Conservation (phyloP, 2,888 invertebrate genomes). For the Apamea sordens region DNA sequence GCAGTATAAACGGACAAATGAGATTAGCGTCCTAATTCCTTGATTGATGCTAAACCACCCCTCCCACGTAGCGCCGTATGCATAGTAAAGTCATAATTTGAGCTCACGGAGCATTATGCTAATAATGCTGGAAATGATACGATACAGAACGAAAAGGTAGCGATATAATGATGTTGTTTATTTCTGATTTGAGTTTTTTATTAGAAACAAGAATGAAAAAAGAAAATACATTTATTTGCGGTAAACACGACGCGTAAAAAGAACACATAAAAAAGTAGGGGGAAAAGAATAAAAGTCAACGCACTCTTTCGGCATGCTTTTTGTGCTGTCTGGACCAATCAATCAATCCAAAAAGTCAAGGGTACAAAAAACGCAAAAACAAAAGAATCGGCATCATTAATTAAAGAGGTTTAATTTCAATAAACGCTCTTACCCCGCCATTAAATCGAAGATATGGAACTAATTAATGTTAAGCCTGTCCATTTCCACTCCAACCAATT, state of each 20-base stretch:
- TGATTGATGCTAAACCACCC: constrained; percentile 84
- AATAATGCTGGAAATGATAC: constrained; percentile 55
- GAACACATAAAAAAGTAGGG: too few species aligned
- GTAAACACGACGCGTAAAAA: too few species aligned
- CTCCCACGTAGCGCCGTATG: constrained; percentile 68
- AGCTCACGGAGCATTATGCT: constrained; percentile 55
- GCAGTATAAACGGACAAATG: constrained; percentile 78
- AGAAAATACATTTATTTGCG: too few species aligned
- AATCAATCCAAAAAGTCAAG: constrained; percentile 33
- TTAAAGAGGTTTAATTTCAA: constrained; percentile 41
- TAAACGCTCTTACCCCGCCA: constrained; percentile 31
- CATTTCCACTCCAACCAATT: constrained; percentile 47
- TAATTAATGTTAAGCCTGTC: constrained; percentile 53
- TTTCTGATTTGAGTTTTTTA: constrained; percentile 3
- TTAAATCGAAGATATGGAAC: constrained; percentile 52
- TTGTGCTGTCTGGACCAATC: constrained; percentile 12
- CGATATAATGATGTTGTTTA: background rate
- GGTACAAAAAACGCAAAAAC: constrained; percentile 1
- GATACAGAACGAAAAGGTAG: background rate
- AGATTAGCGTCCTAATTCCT: constrained; percentile 84
- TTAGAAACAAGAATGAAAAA: background rate
- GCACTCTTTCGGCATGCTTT: background rate
- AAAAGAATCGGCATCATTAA: constrained; percentile 34
- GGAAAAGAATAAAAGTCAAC: background rate
- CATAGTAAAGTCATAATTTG: constrained; percentile 75